These are phyloP conservation scores for Hetaerina titia DNA, from an alignment of 2,888 invertebrate species.

Conservation along the genomic window DNA sequence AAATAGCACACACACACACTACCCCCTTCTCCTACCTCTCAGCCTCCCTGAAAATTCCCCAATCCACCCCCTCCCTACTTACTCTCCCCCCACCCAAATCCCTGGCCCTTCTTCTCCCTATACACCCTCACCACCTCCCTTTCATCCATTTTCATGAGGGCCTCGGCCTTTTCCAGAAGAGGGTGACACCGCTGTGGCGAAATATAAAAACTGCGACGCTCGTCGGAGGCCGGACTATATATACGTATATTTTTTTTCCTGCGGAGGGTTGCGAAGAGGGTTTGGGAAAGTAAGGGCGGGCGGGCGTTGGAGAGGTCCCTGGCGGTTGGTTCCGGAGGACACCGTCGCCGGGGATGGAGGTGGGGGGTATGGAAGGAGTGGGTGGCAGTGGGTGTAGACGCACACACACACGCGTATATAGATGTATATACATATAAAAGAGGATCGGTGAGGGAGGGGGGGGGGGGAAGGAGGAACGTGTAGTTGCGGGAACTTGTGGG, in stretches of 20 bases:
- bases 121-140: background rate
- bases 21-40: background rate
- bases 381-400: background rate
- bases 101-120: background rate
- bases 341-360: background rate
- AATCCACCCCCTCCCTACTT: background rate
- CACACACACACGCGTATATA: background rate
- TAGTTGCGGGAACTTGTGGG: background rate
- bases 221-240: background rate
- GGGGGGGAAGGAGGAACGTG: background rate
- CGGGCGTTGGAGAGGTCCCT: slow-evolving; percentile 33
- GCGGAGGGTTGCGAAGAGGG: background rate
- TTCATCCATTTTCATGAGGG: slow-evolving; percentile 54
- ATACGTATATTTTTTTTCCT: background rate
- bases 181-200: slow-evolving; percentile 40
- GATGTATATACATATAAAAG: background rate
- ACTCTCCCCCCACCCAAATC: background rate
- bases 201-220: slow-evolving; percentile 47
- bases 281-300: background rate
- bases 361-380: background rate
- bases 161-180: slow-evolving; percentile 33
- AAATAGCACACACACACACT: background rate
- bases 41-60: background rate
- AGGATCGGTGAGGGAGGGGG: background rate
- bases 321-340: slow-evolving; percentile 58